Evolutionary conservation across 2,113 vertebrate species (phyloP), one percentile per base, ranked within the genome.

Genomic region (Smithornis capensis): DNA sequence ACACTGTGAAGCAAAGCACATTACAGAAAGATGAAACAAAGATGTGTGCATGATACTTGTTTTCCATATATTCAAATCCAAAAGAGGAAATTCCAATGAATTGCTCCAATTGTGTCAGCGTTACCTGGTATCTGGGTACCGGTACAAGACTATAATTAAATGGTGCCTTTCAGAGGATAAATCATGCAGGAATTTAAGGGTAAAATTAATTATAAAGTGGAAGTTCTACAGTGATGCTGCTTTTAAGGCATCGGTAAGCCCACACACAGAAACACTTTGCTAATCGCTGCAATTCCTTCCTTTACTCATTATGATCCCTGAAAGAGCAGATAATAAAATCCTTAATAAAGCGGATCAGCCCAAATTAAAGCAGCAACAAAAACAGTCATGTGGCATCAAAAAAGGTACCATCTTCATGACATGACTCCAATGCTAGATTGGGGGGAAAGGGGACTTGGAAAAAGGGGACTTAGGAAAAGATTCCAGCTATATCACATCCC

Each of bases 61-160:
- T 94, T 95, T 92, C 90, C 90, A 38, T n/a, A 13, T 17, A 60
- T 88, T 94, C 76, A 68, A 31, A 84, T 68, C 9, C 18, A 60
- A 88, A 93, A 95, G 93, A 94, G 95, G 96, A 97, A 95, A 97
- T 97, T 96, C 94, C 96, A 96, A 86, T 75, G 64, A 96, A 96
- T 81, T 90, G 88, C 76, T 94, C 68, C 88, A 81, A 24, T 83
- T 55, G 80, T 96, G 93, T 96, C 95, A 96, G 94, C 4, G 3
- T 92, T 81, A 83, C 86, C 29, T 44, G 85, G 88, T 95, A 95
- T 94, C 85, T 93, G 92, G 64, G 18, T 95, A 93, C 83, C 5
- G 10, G 52, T 44, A 59, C 76, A 93, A 42, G 73, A 74, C 94
- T 96, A 83, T 96, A 97, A 96, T 97, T 97, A 97, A 77, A 86